Evolutionary conservation across 2,113 vertebrate genomes (phyloP), one percentile per base, ranked within the genome.

Genomic region (Stegastes partitus): DNA sequence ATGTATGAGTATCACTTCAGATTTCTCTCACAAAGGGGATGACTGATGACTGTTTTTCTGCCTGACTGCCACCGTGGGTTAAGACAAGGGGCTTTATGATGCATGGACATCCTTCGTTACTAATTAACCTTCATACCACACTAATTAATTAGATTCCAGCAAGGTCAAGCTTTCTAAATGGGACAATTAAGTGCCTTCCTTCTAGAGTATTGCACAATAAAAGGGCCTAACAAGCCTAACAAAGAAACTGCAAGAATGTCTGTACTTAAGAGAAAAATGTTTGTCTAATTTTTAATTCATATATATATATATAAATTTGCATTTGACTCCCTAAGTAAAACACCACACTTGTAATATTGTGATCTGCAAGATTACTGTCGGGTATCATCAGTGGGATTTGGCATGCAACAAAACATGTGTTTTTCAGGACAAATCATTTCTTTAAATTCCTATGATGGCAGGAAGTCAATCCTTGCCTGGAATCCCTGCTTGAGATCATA

Each of bases 91-190:
- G 75, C 79, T 93, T 93, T 93, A 88, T 94, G 93, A 95, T 94
- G 93, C 94, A 95, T 93, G 87, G 89, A 93, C 88, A 91, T 94
- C 93, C 93, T 91, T 83, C 74, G 83, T 92, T 91, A 91, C 91
- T 93, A 94, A 94, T 94, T 95, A 95, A 95, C 93, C 94, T 94
- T 94, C 93, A 92, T 91, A 92, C 86, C 71, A 90, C 87, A 93
- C 93, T 95, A 94, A 95, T 94, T 94, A 93, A 95, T 95, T 94
- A 86, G 75, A 94, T 92, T 91, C 86, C 75, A 88, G 89, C 93
- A 95, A 95, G 94, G 94, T 94, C 93, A 93, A 86, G 84, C 77
- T 90, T 94, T 92, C 89, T 92, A 91, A 94, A 90, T 91, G 90
- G 81, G 90, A 93, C 89, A 94, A 93, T 94, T 94, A 92, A 84